Evolutionary conservation across 1,140 invertebrate species (phyloP), one percentile per base, ranked within the genome.

Genomic region (Drosophila ohnishii): DNA sequence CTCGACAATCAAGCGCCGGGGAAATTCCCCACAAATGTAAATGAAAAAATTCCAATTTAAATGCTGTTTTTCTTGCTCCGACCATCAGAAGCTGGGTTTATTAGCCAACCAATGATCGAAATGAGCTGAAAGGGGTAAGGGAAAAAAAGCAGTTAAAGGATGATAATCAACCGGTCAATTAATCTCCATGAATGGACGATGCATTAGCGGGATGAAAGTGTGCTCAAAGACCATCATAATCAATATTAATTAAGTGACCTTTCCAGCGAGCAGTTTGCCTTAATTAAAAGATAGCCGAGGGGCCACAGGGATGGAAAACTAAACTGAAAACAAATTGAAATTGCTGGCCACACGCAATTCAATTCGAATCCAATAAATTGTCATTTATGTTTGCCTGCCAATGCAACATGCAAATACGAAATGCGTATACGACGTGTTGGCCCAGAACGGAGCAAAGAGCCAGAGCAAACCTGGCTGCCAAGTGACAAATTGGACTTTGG

Each of bases 201-300:
- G 84, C 84, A 86, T 87, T 83, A 83, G 72, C 30, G 51, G 14
- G 25, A 47, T 62, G 51, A 64, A 64, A 56, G 50, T 53, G 58
- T 60, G 61, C 53, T 76, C 42, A 72, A 53, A 69, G 62, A 42
- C 45, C 47, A 44, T 75, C 62, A 79, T 87, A 83, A 88, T 87
- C 76, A 86, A 83, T 87, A 87, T 87, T 87, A 73, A 83, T 86
- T 83, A 76, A 57, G 62, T 42, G 28, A 61, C 45, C 75, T 50
- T 55, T 56, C 39, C 42, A 53, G n/a, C 22, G 16, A 11, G 16
- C 35, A 55, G 50, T 8, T 59, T 55, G 61, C 51, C 32, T 14
- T 75, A 78, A 87, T 87, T 87, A 83, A 86, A 87, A 61, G 63
- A 62, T 69, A 42, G 55, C 74, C 73, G 2, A 35, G 35, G 42